phyloP scores from a whole-genome alignment of 2,113 vertebrate species.

The Panthera leo region DNA sequence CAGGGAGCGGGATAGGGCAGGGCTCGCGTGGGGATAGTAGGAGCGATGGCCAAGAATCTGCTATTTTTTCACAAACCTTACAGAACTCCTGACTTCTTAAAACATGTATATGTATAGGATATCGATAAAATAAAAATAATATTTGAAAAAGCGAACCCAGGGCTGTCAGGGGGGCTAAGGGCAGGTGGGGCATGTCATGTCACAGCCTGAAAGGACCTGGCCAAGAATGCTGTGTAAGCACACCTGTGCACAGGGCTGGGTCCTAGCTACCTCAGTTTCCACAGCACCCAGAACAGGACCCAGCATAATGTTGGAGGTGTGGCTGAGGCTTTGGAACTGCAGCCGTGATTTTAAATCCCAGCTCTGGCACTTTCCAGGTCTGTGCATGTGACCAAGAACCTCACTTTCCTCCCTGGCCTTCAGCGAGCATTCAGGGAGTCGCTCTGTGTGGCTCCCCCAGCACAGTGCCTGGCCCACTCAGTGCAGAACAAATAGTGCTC shows the following conservation, averaged over 20 bases:
- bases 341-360: not conserved
- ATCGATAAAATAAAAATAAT: not conserved
- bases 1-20: too few species aligned
- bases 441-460: not conserved
- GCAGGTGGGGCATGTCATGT: rapidly evolving
- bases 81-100: not conserved
- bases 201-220: not conserved
- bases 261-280: not conserved
- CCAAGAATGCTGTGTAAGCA: not conserved
- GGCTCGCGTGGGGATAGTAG: rapidly evolving
- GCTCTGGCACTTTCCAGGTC: not conserved
- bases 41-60: too few species aligned
- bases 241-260: too few species aligned
- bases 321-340: not conserved
- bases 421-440: not conserved
- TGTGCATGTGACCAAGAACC: not conserved
- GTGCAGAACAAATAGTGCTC: not conserved
- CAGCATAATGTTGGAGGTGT: rapidly evolving
- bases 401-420: not conserved
- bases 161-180: too few species aligned
- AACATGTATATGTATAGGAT: too few species aligned
- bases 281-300: not conserved
- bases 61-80: not conserved
- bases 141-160: not conserved
- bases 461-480: not conserved